Conservation (phyloP, 1,140 invertebrate genomes). For the Atta texana region DNA sequence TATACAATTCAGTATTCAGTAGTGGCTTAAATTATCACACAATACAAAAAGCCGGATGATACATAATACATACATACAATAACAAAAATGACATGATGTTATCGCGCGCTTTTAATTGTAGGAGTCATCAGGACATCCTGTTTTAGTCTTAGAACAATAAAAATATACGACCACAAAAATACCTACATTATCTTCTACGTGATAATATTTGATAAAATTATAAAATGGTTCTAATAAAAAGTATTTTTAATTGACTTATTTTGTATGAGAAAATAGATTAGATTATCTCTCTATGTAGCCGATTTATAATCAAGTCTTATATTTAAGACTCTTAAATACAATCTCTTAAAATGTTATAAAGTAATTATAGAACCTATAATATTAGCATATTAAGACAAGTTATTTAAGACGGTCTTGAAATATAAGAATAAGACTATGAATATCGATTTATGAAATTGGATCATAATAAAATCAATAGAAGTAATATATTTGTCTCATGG, state of each 20-base stretch:
- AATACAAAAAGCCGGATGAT: constrained; percentile 7
- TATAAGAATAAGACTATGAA: no score
- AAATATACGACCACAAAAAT: constrained; percentile 11
- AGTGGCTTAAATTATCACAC: background rate
- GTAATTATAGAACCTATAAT: no score
- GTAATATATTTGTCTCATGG: background rate
- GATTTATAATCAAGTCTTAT: no score
- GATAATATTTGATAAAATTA: constrained; percentile 1
- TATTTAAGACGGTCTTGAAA: no score
- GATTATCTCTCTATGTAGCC: no score
- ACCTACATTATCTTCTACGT: background rate
- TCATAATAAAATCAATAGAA: background rate
- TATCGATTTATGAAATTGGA: no score
- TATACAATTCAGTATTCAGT: background rate
- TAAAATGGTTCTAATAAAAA: background rate
- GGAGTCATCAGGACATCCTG: background rate
- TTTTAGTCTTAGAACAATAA: background rate
- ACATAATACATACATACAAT: background rate
- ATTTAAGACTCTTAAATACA: no score
- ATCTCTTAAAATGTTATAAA: no score
- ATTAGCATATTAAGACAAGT: no score
- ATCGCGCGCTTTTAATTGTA: constrained; percentile 10
- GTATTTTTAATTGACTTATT: background rate
- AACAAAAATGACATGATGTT: constrained; percentile 25
- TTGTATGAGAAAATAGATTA: background rate